A percentile compares a stretch with the other conserved stretches of the same genome.
Evolutionary conservation across 2,797 vertebrate genomes (phyloP).

Genomic region (Choloepus didactylus): DNA sequence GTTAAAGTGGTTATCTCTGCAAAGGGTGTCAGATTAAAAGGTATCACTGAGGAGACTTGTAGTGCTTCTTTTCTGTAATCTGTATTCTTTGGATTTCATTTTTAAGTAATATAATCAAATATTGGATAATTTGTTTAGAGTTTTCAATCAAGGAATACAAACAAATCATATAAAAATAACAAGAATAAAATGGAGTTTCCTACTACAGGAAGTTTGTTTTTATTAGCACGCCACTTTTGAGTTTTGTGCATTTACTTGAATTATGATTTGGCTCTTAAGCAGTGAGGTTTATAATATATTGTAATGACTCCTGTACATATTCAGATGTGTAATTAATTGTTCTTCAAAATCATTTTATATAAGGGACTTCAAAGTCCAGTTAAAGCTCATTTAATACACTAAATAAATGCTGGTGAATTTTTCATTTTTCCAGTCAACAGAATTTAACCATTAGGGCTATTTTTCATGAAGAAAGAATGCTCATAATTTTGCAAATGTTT

Average conservation of each 20-base stretch:
- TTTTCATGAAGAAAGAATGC: not conserved
- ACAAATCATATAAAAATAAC: not conserved
- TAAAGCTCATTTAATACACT: not conserved
- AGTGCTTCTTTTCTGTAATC: not conserved
- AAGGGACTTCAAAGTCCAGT: not conserved
- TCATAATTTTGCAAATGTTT: not conserved
- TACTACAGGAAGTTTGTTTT: not conserved
- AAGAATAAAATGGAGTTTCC: not conserved
- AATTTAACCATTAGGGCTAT: not conserved
- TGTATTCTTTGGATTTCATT: not conserved
- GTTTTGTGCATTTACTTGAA: not conserved
- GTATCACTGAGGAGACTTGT: not conserved
- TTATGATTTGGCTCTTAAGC: not conserved
- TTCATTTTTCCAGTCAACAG: not conserved
- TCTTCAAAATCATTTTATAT: not conserved
- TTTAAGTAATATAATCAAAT: not conserved
- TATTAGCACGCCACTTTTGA: not conserved
- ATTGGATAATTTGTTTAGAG: not conserved
- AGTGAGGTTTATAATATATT: not conserved
- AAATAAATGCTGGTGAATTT: not conserved
- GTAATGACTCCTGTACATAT: not conserved
- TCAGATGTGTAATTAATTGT: not conserved
- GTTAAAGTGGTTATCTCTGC: not conserved
- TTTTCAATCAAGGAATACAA: not conserved
- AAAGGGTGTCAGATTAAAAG: not conserved